Evolutionary conservation across 2,797 vertebrate genomes (phyloP), one percentile per base, ranked within the genome.

Genomic region (Spizella passerina): DNA sequence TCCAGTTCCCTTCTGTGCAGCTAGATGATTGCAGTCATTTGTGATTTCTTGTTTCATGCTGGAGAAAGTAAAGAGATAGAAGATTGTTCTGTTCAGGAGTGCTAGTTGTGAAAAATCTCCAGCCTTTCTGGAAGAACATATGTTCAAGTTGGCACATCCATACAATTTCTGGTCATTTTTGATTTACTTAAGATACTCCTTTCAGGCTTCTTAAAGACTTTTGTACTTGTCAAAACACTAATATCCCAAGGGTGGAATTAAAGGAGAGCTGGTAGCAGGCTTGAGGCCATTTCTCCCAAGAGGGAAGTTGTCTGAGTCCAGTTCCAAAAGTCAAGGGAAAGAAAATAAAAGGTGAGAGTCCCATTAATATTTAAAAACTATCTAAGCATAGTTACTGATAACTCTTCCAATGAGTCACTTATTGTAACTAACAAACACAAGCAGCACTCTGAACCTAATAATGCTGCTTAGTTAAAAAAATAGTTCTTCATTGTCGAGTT

Each of bases 311-410:
- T 46, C 52, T 24, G 59, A 57, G 32, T 70, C 49, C 34, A 59
- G 56, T 93, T 88, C 77, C 29, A 38, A 79, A 91, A 93, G 86
- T 94, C 69, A 86, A 84, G 56, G 59, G 50, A 82, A 88, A 89
- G 23, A 88, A 92, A 82, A 84, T 32, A 82, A 76, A 76, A 85
- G 46, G 17, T 36, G 20, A 3, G 6, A 27, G 49, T 90, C 2
- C 38, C 26, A 76, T 88, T 87, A 95, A 78, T 91, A 64, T 68
- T 91, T 87, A 71, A 88, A 75, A 75, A 27, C 30, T 86, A 3
- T 63, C 71, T 76, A 57, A 64, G 56, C 59, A 46, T 24, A 27
- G 64, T 53, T 82, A 52, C 56, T 82, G 86, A 49, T 93, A 93
- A 66, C 19, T 90, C 19, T 39, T 92, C 20, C 47, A 88, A 11